Percentiles rank a stretch among this genome's conserved stretches.
Conservation (phyloP, 2,888 invertebrate genomes). For the Harpalus rubripes region DNA sequence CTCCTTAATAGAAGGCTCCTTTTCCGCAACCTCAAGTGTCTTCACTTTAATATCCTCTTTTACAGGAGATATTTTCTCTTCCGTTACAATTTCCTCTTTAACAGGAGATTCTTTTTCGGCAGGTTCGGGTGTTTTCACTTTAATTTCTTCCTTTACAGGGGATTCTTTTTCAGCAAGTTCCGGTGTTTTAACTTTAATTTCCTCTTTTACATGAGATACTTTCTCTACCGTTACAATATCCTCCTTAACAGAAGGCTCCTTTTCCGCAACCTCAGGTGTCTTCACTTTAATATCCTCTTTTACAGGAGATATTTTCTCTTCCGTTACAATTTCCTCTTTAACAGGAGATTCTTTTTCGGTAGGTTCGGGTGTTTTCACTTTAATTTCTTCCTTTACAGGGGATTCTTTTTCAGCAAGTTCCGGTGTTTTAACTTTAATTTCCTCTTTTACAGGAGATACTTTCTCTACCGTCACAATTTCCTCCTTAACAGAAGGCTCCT, state of each 20-base stretch:
- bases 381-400: background rate
- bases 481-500: background rate
- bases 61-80: background rate
- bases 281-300: constrained; percentile 40
- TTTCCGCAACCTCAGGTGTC: background rate
- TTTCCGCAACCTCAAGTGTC: background rate
- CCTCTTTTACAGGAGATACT: background rate
- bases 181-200: background rate
- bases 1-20: background rate
- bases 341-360: constrained; percentile 14
- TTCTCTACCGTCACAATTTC: background rate
- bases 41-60: background rate
- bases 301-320: constrained; percentile 37
- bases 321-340: background rate
- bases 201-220: background rate
- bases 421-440: too few relatives aligned
- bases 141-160: background rate
- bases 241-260: background rate
- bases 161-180: background rate
- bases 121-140: too few relatives aligned
- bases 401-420: background rate
- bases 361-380: background rate
- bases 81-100: background rate
- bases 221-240: background rate
- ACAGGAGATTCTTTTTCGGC: background rate